A percentile compares a stretch with the other conserved stretches of the same genome.
Conservation (phyloP, 2,888 invertebrate species). For the Cryptocephalus primarius region DNA sequence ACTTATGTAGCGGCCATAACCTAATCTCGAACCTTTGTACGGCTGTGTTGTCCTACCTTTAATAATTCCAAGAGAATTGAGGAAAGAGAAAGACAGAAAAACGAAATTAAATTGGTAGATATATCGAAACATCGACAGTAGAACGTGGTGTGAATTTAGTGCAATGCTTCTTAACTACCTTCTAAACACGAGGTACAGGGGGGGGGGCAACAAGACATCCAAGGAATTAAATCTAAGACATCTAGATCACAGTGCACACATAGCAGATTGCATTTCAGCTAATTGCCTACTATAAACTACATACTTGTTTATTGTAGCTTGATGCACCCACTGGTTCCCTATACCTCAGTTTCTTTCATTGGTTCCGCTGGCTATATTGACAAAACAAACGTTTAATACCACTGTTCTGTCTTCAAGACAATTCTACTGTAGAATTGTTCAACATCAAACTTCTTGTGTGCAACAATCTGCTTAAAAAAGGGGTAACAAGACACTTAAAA, state of each 20-base stretch:
- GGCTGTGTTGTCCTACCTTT: slow-evolving; percentile 34
- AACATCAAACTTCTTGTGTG: slow-evolving; percentile 1
- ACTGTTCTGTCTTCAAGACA: slow-evolving; percentile 1
- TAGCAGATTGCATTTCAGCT: slow-evolving; percentile 34
- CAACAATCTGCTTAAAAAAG: not conserved
- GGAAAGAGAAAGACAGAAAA: slow-evolving; percentile 9
- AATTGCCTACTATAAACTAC: slow-evolving; percentile 43
- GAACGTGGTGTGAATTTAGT: no score
- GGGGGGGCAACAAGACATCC: slow-evolving; percentile 27
- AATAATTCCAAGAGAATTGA: no score
- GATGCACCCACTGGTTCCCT: slow-evolving; percentile 45
- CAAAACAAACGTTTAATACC: slow-evolving; percentile 27
- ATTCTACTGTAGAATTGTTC: slow-evolving; percentile 4
- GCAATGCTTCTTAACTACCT: slow-evolving; percentile 10
- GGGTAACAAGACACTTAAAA: no score
- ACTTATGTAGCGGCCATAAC: no score
- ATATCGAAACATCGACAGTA: slow-evolving; percentile 2
- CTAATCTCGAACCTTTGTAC: slow-evolving; percentile 13
- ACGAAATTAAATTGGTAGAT: slow-evolving; percentile 7
- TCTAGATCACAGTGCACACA: slow-evolving; percentile 35
- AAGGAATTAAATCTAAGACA: slow-evolving; percentile 25
- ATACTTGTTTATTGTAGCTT: slow-evolving; percentile 51
- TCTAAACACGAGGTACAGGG: slow-evolving; percentile 25
- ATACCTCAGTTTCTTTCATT: slow-evolving; percentile 67
- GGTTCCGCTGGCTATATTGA: slow-evolving; percentile 60